These are phyloP conservation scores for Paradoxurus hermaphroditus DNA, from an alignment of 2,113 vertebrate genomes.

Conservation along the genomic window DNA sequence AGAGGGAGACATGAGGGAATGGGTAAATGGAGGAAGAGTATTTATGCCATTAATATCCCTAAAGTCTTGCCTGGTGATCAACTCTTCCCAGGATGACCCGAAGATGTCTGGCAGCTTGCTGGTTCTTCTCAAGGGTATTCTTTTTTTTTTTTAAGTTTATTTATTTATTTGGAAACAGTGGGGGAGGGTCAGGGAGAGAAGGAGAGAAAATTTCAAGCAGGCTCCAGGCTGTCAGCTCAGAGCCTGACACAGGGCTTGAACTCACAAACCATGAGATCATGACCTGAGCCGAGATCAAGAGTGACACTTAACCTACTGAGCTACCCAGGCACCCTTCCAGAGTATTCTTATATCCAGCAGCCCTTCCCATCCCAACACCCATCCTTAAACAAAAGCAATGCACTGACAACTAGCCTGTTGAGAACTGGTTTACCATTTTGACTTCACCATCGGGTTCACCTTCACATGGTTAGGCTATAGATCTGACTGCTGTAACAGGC, in stretches of 20 bases:
- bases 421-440: neutral
- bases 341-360: neutral
- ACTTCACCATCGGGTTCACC: neutral
- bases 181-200: neutral
- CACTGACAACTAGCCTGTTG: neutral
- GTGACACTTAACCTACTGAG: neutral
- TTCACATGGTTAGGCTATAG: neutral
- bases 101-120: neutral
- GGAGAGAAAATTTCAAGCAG: neutral
- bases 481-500: neutral
- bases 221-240: neutral
- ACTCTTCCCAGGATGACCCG: neutral
- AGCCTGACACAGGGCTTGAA: neutral
- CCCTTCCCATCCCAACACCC: neutral
- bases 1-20: neutral
- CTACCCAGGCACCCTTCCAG: neutral
- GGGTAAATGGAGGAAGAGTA: neutral
- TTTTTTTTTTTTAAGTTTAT: neutral
- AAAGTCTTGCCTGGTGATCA: neutral
- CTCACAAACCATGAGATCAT: neutral
- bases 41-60: neutral
- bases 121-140: neutral
- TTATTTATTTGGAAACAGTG: neutral
- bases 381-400: neutral
- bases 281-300: neutral